Evolutionary conservation across 2,797 vertebrate species (phyloP), one percentile per base, ranked within the genome.

Genomic region (Dendrocincla fuliginosa): DNA sequence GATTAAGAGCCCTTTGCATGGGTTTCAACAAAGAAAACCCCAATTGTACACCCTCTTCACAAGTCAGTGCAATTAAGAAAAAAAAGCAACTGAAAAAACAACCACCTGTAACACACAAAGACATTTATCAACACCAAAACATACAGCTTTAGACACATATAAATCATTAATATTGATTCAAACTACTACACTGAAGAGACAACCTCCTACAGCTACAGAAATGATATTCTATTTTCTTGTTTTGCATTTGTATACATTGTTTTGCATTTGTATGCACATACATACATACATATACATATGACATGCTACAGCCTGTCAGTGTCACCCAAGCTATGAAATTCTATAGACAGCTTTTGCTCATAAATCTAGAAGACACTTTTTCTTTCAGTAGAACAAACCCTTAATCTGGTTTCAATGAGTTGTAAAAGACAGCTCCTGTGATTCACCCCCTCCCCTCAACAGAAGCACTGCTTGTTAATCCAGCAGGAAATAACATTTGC

Each of bases 401-500:
- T 86, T 92, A 90, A 95, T 95, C 89, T 88, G 70, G 64, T 89
- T 94, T 95, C 85, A 93, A 96, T 95, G 86, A 95, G 89, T 68
- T 89, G 86, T 70, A 91, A 95, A 96, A 95, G 90, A 89, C 89
- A 90, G 89, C 91, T 75, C 84, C 93, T 90, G 64, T 91, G 94
- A 97, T 97, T 96, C 96, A 74, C 76, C 85, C 93, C 96, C 90
- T 85, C 89, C 85, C 94, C 69, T 93, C 85, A 95, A 94, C 96
- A 97, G 95, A 96, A 97, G 93, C 85, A 93, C 75, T 96, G 74
- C 89, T 64, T 84, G 92, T 94, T 98, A 98, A 97, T 98, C 97
- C 97, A 96, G 94, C 98, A 98, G 98, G 98, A 98, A 98, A 97
- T 91, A 97, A 95, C 97, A 97, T 97, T 98, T 98, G 98, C 96